A percentile compares a stretch with the other conserved stretches of the same genome.
Conservation (phyloP, 2,888 invertebrate species). For the Teinopalpus imperialis region DNA sequence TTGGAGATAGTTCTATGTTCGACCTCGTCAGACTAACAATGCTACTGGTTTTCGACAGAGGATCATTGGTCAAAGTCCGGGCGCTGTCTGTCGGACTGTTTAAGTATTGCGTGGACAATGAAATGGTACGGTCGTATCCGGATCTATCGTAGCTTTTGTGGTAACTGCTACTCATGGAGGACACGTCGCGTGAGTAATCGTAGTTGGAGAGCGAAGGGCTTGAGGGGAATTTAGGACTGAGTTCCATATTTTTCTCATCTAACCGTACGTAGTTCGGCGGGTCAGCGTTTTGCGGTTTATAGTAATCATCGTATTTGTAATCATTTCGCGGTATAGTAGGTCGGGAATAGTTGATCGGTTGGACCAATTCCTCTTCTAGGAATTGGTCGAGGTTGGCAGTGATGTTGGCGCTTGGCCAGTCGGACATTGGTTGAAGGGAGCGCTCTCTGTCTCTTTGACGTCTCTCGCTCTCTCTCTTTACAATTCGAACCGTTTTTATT, state of each 20-base stretch:
- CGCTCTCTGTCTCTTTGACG: conserved; percentile 91
- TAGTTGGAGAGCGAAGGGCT: conserved; percentile 74
- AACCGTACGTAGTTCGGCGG: conserved; percentile 54
- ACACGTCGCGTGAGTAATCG: conserved; percentile 69
- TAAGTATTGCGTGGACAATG: conserved; percentile 69
- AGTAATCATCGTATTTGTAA: conserved; percentile 62
- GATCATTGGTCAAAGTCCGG: conserved; percentile 71
- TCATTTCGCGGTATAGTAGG: conserved; percentile 79
- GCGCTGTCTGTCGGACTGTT: conserved; percentile 74
- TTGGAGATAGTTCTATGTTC: conserved; percentile 85
- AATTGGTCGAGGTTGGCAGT: conserved; percentile 73
- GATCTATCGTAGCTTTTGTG: conserved; percentile 64
- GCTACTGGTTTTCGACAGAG: conserved; percentile 73
- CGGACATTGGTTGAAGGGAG: conserved; percentile 72
- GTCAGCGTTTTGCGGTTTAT: conserved; percentile 47
- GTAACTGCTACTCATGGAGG: conserved; percentile 69
- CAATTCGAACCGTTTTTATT: conserved; percentile 96
- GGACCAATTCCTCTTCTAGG: conserved; percentile 71
- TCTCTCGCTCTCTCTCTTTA: conserved; percentile 94
- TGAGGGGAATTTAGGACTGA: conserved; percentile 72
- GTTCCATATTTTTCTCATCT: conserved; percentile 62
- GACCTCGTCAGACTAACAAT: conserved; percentile 69
- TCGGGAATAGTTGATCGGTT: conserved; percentile 62
- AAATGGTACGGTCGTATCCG: conserved; percentile 60
- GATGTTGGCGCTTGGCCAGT: conserved; percentile 66